Conservation (phyloP, 2,888 invertebrate species). For the Eupsilia transversa region DNA sequence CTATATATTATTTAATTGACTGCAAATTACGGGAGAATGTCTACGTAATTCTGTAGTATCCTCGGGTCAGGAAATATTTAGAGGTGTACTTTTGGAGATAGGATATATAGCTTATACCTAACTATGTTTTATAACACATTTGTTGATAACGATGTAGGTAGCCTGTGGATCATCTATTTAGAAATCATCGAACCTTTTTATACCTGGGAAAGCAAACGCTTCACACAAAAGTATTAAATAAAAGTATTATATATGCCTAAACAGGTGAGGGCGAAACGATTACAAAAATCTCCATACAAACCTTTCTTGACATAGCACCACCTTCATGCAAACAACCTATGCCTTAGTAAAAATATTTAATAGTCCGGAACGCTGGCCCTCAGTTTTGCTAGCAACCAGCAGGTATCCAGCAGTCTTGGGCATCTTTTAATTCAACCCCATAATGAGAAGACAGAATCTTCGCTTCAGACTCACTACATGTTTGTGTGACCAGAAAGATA, state of each 20-base stretch:
- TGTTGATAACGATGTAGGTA: neutral
- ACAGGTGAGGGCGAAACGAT: neutral
- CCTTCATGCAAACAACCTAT: neutral
- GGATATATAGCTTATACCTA: neutral
- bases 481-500: constrained; percentile 41
- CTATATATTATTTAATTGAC: constrained; percentile 26
- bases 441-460: neutral
- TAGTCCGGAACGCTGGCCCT: neutral
- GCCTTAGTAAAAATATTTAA: neutral
- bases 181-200: no score
- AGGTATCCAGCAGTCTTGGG: constrained; percentile 1
- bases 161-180: neutral
- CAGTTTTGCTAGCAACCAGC: neutral
- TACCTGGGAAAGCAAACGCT: no score
- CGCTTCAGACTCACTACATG: neutral
- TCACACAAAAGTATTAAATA: neutral
- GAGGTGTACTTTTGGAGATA: constrained; percentile 12
- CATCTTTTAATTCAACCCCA: neutral
- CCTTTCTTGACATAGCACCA: neutral
- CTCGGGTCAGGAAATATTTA: neutral
- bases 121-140: neutral
- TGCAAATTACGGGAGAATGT: constrained; percentile 17
- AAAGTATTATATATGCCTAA: no score
- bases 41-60: constrained; percentile 12
- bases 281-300: neutral